Base-by-base conservation (phyloP, 1,140 invertebrate genomes). In the silkworm (Bombyx mori) region DNA sequence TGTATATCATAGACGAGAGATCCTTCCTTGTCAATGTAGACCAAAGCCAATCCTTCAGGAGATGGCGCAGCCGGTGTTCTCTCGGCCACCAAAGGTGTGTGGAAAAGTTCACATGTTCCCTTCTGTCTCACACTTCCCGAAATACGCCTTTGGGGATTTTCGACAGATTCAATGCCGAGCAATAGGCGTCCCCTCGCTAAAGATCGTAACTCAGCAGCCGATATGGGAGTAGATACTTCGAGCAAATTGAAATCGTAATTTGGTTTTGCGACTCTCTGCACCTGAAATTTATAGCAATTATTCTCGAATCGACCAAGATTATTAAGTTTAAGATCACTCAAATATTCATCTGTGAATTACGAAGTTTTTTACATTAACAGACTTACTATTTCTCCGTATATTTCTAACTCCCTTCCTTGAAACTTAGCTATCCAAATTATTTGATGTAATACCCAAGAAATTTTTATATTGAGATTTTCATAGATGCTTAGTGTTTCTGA, bases 21-120 rank as follows among this genome's bases (percentile, higher is more conserved):
- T 0, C 94, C 94, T 54, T 92, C 91, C 49, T 91, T 92, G 62
- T 94, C 93, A 7, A 96, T 88, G 63, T 94, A 96, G 12, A 94
- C 86, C 92, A 94, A 94, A 2, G 94, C 93, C n/a, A 95, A 65
- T 7, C 94, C 94, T 42, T 92, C 90, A 8, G 82, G 73, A 4
- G 75, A 70, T n/a, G 86, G 79, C 0, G 73, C 59, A 22, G 82
- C 79, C 18, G 90, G 71, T 6, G 77, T 65, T 58, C 90, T 84
- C 69, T 88, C 71, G 57, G 90, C 61, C 50, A 90, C 86, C 7
- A 95, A 72, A 0, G 92, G 78, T 0, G 92, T 90, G 65, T 95
- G 94, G 75, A 94, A 96, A 48, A 96, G 89, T 77, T 97, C 95
- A 71, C 95, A 96, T 7, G 92, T 92, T 1, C 91, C 91, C 56